Base-by-base conservation (phyloP, 2,888 invertebrate genomes). In the Trimorus sp. region DNA sequence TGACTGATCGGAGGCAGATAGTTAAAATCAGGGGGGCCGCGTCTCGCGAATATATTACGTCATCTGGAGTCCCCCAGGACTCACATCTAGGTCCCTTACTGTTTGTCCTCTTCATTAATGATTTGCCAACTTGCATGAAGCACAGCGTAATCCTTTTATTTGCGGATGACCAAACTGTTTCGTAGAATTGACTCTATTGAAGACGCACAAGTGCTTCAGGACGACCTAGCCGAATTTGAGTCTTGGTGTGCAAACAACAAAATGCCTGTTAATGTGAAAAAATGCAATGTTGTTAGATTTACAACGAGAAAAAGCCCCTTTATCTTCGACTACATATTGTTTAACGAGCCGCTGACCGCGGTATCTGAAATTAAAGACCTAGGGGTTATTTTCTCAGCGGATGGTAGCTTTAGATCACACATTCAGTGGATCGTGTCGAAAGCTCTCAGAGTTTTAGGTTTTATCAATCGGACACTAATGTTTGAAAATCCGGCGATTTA, bases 1-100 rank as follows among this genome's bases (percentile, higher is more conserved):
- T 79, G 11, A 12, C 48, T 1, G 74, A 62, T 37, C 16, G 74
- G 26, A 49, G 5, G 2, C 79, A 79, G n/a, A n/a, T 48, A 16
- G 70, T 77, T 5, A 14, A 26, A 1, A 8, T 77, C 7, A 51
- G 63, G 26, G 58, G 40, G 7, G 11, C 4, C 6, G 8, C 6
- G n/a, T 62, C 73, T 8, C 7, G 37, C 37, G 56, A 11, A 11
- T 56, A 4, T n/a, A 0, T 9, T 12, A 12, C n/a, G 36, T 12
- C 37, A 37, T 56, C 56, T 16, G 37, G 56, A 8, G 56, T 56
- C 1, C 56, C 56, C 11, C 37, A 12, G n/a, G 37, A 37, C 7
- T 56, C 56, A 37, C 36, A 56, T 56, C 56, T 36, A n/a, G 56
- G 37, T n/a, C 56, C 56, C 4, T n/a, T 56, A 9, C 37, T 56